phyloP scores from a whole-genome alignment of 2,113 vertebrate species.

The Megaceryle maxima region DNA sequence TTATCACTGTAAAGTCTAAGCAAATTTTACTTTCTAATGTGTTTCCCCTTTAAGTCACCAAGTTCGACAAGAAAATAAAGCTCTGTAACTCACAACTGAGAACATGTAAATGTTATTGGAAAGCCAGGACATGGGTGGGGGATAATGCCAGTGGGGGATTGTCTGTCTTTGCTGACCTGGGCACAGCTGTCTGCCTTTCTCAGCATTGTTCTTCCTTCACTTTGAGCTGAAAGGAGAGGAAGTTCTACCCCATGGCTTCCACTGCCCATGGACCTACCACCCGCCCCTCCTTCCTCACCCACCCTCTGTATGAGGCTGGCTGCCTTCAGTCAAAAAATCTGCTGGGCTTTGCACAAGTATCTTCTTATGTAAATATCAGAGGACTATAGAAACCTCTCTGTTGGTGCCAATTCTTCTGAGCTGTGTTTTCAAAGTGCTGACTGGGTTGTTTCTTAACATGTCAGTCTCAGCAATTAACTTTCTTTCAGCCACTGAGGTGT shows the following conservation, averaged over 20 bases:
- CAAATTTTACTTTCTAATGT: background rate
- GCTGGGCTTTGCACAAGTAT: conserved; percentile 55
- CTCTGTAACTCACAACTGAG: rapidly evolving
- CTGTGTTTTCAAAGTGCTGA: conserved; percentile 43
- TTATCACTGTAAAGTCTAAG: background rate
- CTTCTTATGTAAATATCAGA: conserved; percentile 49
- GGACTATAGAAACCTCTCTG: background rate
- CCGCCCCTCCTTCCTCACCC: conserved; percentile 61
- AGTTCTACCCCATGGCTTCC: conserved; percentile 12
- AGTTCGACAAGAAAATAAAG: background rate
- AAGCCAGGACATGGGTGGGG: background rate
- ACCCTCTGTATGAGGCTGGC: background rate
- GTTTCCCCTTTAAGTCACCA: background rate
- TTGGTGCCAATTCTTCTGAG: background rate
- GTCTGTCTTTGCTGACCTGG: conserved; percentile 41
- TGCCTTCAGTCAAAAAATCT: conserved; percentile 52
- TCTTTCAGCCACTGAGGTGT: conserved; percentile 30
- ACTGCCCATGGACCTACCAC: background rate
- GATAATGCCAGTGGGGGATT: background rate
- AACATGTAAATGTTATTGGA: background rate
- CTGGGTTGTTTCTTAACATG: conserved; percentile 46
- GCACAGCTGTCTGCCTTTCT: conserved; percentile 50
- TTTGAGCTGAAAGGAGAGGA: conserved; percentile 51
- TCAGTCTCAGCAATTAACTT: conserved; percentile 48
- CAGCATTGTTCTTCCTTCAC: conserved; percentile 69